Percentiles rank a stretch among this genome's conserved stretches.
Evolutionary conservation across 2,113 vertebrate genomes (phyloP).

Genomic region (Neodontobutis hainanensis): DNA sequence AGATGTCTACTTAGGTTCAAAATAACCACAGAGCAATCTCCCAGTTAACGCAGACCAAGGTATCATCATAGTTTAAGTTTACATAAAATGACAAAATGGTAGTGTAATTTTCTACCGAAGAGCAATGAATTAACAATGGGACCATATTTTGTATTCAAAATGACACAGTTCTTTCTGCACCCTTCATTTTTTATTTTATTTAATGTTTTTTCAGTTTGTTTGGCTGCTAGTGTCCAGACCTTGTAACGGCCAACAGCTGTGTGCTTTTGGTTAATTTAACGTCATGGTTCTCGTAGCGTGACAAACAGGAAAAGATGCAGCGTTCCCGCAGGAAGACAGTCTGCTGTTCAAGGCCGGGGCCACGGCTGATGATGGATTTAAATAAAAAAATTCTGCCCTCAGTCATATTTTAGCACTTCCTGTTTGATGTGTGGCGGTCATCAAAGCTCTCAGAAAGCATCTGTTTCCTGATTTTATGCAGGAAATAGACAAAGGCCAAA

Average conservation of each 20-base stretch:
- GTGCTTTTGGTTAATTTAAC: background rate
- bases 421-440: slow-evolving; percentile 6
- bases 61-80: background rate
- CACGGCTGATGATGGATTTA: slow-evolving; percentile 40
- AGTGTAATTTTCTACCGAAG: background rate
- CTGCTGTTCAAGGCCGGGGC: background rate
- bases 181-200: background rate
- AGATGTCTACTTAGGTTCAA: no score
- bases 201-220: background rate
- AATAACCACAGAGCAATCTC: no score
- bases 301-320: slow-evolving; percentile 46
- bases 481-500: slow-evolving; percentile 1
- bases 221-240: background rate
- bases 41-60: no score
- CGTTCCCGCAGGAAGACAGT: slow-evolving; percentile 29
- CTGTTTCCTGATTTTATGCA: slow-evolving; percentile 54
- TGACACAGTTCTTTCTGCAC: background rate
- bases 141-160: background rate
- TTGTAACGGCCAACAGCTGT: background rate
- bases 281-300: background rate
- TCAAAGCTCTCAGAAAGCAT: slow-evolving; percentile 40
- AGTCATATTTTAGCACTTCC: slow-evolving; percentile 16
- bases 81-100: background rate
- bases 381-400: slow-evolving; percentile 20
- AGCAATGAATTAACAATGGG: background rate